These are phyloP conservation scores for Salpingus planirostris DNA, from an alignment of 2,888 invertebrate species.

Conservation along the genomic window DNA sequence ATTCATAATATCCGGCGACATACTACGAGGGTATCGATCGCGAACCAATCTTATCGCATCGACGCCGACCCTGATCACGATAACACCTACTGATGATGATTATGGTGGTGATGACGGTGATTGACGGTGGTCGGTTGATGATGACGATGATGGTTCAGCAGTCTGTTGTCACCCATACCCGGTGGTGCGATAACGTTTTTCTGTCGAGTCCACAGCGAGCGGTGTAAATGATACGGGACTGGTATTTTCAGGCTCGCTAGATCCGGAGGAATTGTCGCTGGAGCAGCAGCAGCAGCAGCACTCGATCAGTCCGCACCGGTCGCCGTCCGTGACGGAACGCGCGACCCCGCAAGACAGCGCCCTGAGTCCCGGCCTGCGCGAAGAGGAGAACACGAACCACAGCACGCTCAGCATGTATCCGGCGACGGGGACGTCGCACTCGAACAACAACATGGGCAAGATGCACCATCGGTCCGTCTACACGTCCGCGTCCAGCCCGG, in stretches of 20 bases:
- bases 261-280: slow-evolving; percentile 70
- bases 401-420: slow-evolving; percentile 57
- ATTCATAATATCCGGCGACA: slow-evolving; percentile 13
- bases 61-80: background rate
- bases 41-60: background rate
- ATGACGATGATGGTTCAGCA: too few species aligned
- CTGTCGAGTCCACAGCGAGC: too few species aligned
- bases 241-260: slow-evolving; percentile 69
- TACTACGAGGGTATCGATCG: slow-evolving; percentile 13
- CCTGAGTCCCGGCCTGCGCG: slow-evolving; percentile 57
- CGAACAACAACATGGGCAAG: slow-evolving; percentile 35
- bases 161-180: too few species aligned
- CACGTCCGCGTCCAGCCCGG: slow-evolving; percentile 55
- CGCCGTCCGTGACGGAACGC: slow-evolving; percentile 42
- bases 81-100: background rate
- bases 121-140: too few species aligned
- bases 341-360: slow-evolving; percentile 45
- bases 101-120: too few species aligned
- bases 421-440: slow-evolving; percentile 27
- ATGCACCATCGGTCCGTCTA: slow-evolving; percentile 48
- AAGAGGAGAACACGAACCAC: slow-evolving; percentile 67
- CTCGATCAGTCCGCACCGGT: slow-evolving; percentile 29
- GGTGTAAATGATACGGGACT: too few species aligned
- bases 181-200: too few species aligned
- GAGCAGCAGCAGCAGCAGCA: slow-evolving; percentile 42